Conservation (phyloP, 2,797 vertebrate genomes). For the Phrynocephalus guinanensis region DNA sequence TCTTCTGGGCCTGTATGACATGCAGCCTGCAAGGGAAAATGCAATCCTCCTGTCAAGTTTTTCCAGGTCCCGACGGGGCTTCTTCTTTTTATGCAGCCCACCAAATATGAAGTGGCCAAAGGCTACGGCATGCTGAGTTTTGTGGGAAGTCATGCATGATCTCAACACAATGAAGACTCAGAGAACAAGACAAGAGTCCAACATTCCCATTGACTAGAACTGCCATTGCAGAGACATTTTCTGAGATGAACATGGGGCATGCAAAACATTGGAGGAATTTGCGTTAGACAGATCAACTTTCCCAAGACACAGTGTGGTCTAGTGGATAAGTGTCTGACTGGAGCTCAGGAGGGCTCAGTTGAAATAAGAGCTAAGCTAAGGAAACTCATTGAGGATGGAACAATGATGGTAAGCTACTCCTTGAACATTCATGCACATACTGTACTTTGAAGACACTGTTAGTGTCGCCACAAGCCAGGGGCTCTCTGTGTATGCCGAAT, state of each 20-base stretch:
- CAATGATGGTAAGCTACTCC: too few relatives aligned
- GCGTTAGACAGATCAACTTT: not conserved
- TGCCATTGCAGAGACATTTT: not conserved
- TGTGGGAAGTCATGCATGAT: not conserved
- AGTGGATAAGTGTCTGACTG: too few relatives aligned
- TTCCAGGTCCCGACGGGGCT: not conserved
- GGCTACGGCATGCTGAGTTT: not conserved
- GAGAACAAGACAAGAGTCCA: not conserved
- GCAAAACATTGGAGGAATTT: not conserved
- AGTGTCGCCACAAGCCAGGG: too few relatives aligned
- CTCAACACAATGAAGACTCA: not conserved
- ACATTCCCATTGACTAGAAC: not conserved
- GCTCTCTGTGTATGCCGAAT: not conserved
- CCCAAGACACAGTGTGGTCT: too few relatives aligned
- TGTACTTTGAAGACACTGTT: too few relatives aligned
- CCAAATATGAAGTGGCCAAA: not conserved
- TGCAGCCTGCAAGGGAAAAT: not conserved
- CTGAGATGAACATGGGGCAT: not conserved
- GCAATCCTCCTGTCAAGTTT: not conserved
- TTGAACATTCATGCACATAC: too few relatives aligned
- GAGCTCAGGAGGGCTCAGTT: too few relatives aligned
- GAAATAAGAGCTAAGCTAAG: too few relatives aligned
- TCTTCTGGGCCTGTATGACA: not conserved
- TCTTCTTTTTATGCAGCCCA: not conserved
- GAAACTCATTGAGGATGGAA: too few relatives aligned